Conservation (phyloP, 2,113 vertebrate genomes). For the Vulpes ferrilata region DNA sequence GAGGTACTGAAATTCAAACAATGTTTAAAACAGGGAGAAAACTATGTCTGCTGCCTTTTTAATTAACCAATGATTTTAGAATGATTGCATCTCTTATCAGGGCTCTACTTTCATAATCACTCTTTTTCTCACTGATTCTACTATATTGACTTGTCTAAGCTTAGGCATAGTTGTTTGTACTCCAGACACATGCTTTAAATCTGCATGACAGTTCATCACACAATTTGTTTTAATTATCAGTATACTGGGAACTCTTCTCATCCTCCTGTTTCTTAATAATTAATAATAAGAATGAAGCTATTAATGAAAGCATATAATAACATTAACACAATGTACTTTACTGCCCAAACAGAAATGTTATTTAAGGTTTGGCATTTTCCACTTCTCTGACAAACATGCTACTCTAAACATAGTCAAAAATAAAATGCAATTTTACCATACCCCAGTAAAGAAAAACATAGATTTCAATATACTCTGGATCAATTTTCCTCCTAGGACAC, state of each 20-base stretch:
- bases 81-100: neutral
- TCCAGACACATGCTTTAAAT: neutral
- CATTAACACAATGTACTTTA: neutral
- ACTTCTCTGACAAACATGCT: neutral
- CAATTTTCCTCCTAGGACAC: neutral
- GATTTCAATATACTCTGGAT: neutral
- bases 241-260: neutral
- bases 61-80: neutral
- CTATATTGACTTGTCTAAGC: neutral
- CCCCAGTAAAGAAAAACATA: neutral
- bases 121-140: neutral
- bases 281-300: conserved; percentile 34
- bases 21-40: neutral
- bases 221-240: neutral
- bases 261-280: neutral
- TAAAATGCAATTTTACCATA: neutral
- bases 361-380: neutral
- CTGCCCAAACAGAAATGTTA: neutral
- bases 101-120: neutral
- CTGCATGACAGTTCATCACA: neutral
- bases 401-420: neutral
- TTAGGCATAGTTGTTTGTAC: neutral
- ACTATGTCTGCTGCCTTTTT: neutral
- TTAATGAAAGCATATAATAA: neutral
- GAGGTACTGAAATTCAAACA: neutral